Conservation (phyloP, 2,888 invertebrate species). For the Drosophila acutilabella region DNA sequence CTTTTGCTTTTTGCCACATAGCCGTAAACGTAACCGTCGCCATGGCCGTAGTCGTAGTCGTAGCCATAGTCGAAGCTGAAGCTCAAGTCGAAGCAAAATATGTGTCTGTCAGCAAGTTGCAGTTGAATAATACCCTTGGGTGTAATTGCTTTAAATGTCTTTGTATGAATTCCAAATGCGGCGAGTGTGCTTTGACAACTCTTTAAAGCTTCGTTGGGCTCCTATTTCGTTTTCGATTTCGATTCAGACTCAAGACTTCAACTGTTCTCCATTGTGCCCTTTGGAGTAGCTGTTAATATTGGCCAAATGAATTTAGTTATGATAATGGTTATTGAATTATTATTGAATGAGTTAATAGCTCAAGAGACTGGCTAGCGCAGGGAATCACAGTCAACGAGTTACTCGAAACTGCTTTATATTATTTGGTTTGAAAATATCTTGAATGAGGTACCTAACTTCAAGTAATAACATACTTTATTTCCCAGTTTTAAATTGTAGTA, state of each 20-base stretch:
- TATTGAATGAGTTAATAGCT: conserved; percentile 7
- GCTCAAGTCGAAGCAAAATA: conserved; percentile 47
- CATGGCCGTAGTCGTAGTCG: conserved; percentile 14
- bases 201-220: conserved; percentile 16
- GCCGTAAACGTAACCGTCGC: conserved; percentile 20
- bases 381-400: not conserved
- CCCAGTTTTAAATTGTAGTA: too few relatives aligned
- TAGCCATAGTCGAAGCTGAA: conserved; percentile 11
- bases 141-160: conserved; percentile 80
- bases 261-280: not conserved
- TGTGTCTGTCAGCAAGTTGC: conserved; percentile 78
- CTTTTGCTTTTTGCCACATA: conserved; percentile 66
- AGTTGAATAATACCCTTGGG: conserved; percentile 76
- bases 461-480: not conserved
- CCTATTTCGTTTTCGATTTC: not conserved
- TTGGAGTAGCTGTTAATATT: conserved; percentile 8
- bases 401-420: not conserved
- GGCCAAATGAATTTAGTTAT: conserved; percentile 18
- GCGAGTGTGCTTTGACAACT: conserved; percentile 47
- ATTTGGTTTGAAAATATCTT: too few relatives aligned
- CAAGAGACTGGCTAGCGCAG: not conserved
- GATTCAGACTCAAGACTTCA: not conserved
- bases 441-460: too few relatives aligned
- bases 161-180: conserved; percentile 72
- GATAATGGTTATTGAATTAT: conserved; percentile 16